phyloP scores from a whole-genome alignment of 1,140 invertebrate genomes.

The Megathymus violae region DNA sequence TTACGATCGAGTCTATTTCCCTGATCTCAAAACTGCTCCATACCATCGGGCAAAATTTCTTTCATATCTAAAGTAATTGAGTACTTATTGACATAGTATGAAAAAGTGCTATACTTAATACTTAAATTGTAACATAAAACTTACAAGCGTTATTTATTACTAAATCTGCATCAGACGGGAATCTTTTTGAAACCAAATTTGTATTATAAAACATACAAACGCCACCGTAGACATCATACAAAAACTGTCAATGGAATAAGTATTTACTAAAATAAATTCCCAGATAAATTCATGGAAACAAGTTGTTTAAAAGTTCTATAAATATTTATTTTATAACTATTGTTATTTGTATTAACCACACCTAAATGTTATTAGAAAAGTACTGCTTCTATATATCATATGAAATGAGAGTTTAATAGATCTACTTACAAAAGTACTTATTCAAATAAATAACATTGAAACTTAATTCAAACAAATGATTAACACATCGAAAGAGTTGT shows the following conservation, averaged over 20 bases:
- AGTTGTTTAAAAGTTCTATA: constrained; percentile 68
- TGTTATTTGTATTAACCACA: constrained; percentile 68
- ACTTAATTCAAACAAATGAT: constrained; percentile 55
- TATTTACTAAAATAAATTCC: constrained; percentile 54
- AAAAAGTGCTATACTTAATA: constrained; percentile 32
- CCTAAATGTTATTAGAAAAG: constrained; percentile 78
- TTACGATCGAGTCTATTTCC: constrained; percentile 1
- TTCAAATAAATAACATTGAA: constrained; percentile 70
- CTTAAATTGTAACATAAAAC: constrained; percentile 22
- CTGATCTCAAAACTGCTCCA: constrained; percentile 5
- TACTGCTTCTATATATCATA: constrained; percentile 79
- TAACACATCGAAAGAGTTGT: constrained; percentile 51
- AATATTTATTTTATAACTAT: constrained; percentile 75
- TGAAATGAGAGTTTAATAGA: constrained; percentile 69
- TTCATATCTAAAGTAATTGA: constrained; percentile 35
- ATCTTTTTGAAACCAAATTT: constrained; percentile 60
- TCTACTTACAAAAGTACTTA: constrained; percentile 71
- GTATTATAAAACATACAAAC: constrained; percentile 75
- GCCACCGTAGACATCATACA: constrained; percentile 58
- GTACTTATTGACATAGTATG: constrained; percentile 37
- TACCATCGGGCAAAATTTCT: constrained; percentile 22
- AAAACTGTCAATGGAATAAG: constrained; percentile 58
- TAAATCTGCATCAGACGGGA: constrained; percentile 77
- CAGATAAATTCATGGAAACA: constrained; percentile 65
- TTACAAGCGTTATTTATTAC: constrained; percentile 29